Evolutionary conservation across 2,113 vertebrate species (phyloP), one percentile per base, ranked within the genome.

Genomic region (Saguinus imperator): DNA sequence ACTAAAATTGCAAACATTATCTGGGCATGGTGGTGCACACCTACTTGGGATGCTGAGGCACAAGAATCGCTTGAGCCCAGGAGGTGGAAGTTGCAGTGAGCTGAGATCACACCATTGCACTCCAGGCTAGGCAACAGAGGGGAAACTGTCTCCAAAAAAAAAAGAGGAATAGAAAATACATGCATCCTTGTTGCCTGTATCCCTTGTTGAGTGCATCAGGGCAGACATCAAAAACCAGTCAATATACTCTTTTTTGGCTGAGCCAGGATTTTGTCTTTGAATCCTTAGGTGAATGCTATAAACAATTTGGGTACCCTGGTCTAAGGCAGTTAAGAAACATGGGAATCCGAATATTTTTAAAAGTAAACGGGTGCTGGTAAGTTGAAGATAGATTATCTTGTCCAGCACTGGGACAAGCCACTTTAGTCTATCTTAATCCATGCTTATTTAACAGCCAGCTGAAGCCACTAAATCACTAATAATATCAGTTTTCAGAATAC

Each of bases 261-360:
- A 72, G 35, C 7, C 40, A 87, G 40, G 8, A 76, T 89, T 96
- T 93, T 94, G 48, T 95, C 58, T 97, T 57, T 64, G 9, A 82
- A 88, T 93, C 50, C 57, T 92, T 58, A 89, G 11, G 16, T 64
- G 58, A 89, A 8, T 93, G 55, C 32, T 70, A 0, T 16, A 81
- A 50, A 27, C 50, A 79, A 6, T 79, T 84, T 90, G 61, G n/a
- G 79, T 45, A 40, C 8, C 20, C 23, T 85, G 45, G 43, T 58
- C 25, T 87, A 14, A 95, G 52, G 45, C 61, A 87, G 20, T 92
- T 80, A 84, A 90, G 64, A 72, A 61, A 85, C 55, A 32, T n/a
- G 27, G 64, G 7, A 89, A 66, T 76, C 35, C 55, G 16, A 35
- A 52, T 66, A 77, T 94, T 96, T n/a, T 66, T 77, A 43, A 79